Evolutionary conservation across 1,140 invertebrate species (phyloP).

Genomic region (Antheraea mylitta): DNA sequence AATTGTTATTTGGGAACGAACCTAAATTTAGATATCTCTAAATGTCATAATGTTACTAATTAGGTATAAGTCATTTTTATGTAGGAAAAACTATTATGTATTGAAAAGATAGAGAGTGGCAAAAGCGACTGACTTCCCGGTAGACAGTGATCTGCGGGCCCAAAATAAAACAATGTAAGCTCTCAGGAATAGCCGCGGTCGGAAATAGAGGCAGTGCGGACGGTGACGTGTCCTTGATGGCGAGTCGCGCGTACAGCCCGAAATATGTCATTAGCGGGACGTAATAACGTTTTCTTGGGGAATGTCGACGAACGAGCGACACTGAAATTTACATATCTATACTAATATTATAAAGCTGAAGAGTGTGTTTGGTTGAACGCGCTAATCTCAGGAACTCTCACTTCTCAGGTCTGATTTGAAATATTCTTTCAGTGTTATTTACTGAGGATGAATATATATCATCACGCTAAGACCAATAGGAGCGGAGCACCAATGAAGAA

Average conservation of each 20-base stretch:
- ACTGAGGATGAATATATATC: too few species aligned
- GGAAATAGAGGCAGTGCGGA: constrained; percentile 56
- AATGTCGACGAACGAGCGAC: constrained; percentile 17
- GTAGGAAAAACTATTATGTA: not conserved
- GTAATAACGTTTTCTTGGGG: constrained; percentile 24
- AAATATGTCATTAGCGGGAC: constrained; percentile 59
- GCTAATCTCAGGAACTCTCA: too few species aligned
- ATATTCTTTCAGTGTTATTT: too few species aligned
- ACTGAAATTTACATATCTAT: not conserved
- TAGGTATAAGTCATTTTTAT: not conserved
- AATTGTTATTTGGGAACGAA: too few species aligned
- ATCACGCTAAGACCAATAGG: too few species aligned
- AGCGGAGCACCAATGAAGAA: too few species aligned
- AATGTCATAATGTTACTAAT: not conserved
- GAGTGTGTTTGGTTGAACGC: too few species aligned
- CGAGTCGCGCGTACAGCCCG: constrained; percentile 39
- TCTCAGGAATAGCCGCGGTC: constrained; percentile 63
- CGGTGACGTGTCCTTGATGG: constrained; percentile 64
- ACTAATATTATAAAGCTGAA: too few species aligned
- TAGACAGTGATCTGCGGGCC: constrained; percentile 51
- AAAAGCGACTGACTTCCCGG: constrained; percentile 40
- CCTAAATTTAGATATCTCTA: not conserved
- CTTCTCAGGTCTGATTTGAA: too few species aligned
- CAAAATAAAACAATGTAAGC: constrained; percentile 72
- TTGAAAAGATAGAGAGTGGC: not conserved